A percentile compares a stretch with the other conserved stretches of the same genome.
These are phyloP conservation scores for Geopemphigus sp. DNA, from an alignment of 1,140 invertebrate species.

Conservation along the genomic window DNA sequence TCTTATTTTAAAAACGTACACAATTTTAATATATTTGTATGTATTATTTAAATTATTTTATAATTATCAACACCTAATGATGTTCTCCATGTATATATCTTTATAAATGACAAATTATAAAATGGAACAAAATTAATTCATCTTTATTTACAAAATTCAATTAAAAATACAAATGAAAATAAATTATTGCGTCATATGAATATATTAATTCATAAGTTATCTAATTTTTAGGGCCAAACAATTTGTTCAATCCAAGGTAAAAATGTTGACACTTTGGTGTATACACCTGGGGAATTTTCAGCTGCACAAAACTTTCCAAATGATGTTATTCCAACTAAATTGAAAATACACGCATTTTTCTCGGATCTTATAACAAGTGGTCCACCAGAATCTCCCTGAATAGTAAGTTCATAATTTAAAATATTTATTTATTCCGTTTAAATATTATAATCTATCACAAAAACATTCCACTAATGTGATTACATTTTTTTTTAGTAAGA, in stretches of 20 bases:
- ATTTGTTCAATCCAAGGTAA: slow-evolving; percentile 67
- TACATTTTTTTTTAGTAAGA: too few relatives aligned
- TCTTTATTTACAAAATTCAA: slow-evolving; percentile 18
- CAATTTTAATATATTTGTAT: too few relatives aligned
- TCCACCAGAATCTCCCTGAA: slow-evolving; percentile 67
- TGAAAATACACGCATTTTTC: slow-evolving; percentile 60
- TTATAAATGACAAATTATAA: background rate
- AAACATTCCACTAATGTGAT: too few relatives aligned
- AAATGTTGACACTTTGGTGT: slow-evolving; percentile 67
- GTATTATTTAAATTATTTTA: too few relatives aligned
- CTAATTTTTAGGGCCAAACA: slow-evolving; percentile 58
- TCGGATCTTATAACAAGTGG: slow-evolving; percentile 59
- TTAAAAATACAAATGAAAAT: background rate
- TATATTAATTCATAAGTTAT: background rate
- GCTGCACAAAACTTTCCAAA: slow-evolving; percentile 64
- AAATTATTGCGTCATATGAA: background rate
- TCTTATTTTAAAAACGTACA: background rate
- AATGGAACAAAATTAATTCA: background rate
- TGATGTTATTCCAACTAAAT: slow-evolving; percentile 65
- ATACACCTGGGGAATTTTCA: slow-evolving; percentile 62
- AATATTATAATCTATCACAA: too few relatives aligned
- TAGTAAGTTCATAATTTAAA: slow-evolving; percentile 12
- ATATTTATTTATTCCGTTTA: too few relatives aligned
- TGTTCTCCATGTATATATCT: background rate
- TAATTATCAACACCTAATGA: background rate